Conservation (phyloP, 1,140 invertebrate genomes). For the Danaus plexippus region DNA sequence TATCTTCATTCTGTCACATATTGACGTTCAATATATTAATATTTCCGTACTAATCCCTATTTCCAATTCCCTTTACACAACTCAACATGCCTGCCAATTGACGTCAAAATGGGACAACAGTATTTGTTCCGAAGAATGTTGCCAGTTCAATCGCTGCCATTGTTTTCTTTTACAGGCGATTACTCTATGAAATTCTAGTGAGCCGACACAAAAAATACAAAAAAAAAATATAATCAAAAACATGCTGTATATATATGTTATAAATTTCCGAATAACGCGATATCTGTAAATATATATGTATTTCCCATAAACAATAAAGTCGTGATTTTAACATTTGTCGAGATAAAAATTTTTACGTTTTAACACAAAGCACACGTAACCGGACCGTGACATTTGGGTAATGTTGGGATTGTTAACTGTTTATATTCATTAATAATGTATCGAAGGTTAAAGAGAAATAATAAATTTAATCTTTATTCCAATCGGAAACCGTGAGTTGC, state of each 20-base stretch:
- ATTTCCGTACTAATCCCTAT: neutral
- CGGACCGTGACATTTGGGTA: slow-evolving; percentile 33
- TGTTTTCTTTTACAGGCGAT: slow-evolving; percentile 19
- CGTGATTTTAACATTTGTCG: too few relatives aligned
- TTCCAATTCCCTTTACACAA: slow-evolving; percentile 33
- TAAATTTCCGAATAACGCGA: too few relatives aligned
- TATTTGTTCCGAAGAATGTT: slow-evolving; percentile 26
- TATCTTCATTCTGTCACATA: too few relatives aligned
- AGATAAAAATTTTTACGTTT: too few relatives aligned
- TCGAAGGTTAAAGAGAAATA: slow-evolving; percentile 26
- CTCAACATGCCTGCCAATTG: slow-evolving; percentile 36
- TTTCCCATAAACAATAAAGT: too few relatives aligned
- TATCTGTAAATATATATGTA: too few relatives aligned
- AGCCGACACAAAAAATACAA: too few relatives aligned
- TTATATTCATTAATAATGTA: slow-evolving; percentile 32
- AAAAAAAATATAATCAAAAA: too few relatives aligned
- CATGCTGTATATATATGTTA: too few relatives aligned
- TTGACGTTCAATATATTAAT: too few relatives aligned
- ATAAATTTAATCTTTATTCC: slow-evolving; percentile 5
- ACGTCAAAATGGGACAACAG: slow-evolving; percentile 42
- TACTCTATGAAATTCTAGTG: slow-evolving; percentile 9
- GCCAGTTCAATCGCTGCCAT: slow-evolving; percentile 12
- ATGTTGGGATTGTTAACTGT: slow-evolving; percentile 22
- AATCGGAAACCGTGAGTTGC: slow-evolving; percentile 9
- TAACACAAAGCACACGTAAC: slow-evolving; percentile 17